phyloP scores from a whole-genome alignment of 2,113 vertebrate genomes.

The Oreotrochilus melanogaster region DNA sequence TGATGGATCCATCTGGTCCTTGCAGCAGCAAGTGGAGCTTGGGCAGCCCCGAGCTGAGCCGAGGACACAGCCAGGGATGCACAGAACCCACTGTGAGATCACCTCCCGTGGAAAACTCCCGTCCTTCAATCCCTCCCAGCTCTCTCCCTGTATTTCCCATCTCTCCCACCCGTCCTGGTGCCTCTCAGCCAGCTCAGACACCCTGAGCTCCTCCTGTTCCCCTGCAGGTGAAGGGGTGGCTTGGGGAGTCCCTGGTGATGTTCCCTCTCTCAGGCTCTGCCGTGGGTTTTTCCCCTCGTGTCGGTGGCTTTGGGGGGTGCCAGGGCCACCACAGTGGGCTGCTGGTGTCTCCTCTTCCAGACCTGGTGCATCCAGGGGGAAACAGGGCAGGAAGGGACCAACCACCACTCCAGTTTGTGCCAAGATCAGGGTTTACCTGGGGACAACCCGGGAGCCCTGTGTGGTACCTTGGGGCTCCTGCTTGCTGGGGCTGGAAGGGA shows the following conservation, averaged over 20 bases:
- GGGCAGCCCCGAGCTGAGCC: not conserved
- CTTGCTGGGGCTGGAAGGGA: fast-evolving
- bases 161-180: not conserved
- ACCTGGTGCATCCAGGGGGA: not conserved
- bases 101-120: not conserved
- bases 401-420: not conserved
- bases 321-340: fast-evolving
- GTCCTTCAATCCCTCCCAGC: not conserved
- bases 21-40: not conserved
- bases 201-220: not conserved
- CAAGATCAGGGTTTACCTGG: fast-evolving
- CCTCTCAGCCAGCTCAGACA: not conserved
- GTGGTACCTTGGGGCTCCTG: not conserved
- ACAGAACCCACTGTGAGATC: not conserved
- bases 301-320: fast-evolving
- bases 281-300: fast-evolving
- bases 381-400: no score
- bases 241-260: fast-evolving
- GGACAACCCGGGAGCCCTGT: fast-evolving
- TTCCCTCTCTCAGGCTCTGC: fast-evolving
- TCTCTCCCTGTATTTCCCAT: not conserved
- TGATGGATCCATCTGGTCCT: not conserved
- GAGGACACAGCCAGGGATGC: fast-evolving
- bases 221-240: fast-evolving
- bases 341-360: not conserved